These are phyloP conservation scores for Sakesphorus luctuosus DNA, from an alignment of 2,113 vertebrate genomes.

Conservation along the genomic window DNA sequence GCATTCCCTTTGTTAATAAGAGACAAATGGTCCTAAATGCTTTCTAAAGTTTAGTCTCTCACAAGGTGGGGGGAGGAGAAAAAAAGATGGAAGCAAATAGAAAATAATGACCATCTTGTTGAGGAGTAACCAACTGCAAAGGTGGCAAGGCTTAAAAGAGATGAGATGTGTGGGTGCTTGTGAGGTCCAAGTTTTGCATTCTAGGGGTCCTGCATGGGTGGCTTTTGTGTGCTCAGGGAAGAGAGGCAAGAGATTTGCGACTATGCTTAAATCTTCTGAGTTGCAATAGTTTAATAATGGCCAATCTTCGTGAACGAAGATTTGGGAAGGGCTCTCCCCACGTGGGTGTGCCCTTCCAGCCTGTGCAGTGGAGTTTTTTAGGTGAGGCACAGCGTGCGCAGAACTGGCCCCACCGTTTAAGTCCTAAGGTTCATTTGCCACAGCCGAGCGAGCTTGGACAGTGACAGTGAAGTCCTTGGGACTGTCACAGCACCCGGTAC, in stretches of 20 bases:
- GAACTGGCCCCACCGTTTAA: no score
- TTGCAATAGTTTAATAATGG: rapidly evolving
- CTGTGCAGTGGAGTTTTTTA: no score
- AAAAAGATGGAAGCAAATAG: background rate
- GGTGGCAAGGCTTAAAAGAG: background rate
- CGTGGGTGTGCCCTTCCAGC: no score
- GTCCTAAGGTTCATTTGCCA: no score
- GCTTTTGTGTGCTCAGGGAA: background rate
- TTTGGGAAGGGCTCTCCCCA: no score
- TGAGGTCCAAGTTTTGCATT: background rate
- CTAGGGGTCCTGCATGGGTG: background rate
- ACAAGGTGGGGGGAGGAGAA: background rate
- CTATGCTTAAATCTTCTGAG: background rate
- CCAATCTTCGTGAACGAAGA: no score
- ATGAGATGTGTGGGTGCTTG: background rate
- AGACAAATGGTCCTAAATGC: background rate
- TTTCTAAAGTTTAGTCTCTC: background rate
- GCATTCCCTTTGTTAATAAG: background rate
- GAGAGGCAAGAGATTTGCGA: background rate
- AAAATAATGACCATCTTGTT: background rate
- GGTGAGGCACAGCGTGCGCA: no score
- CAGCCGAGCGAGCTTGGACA: no score
- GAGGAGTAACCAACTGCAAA: background rate
- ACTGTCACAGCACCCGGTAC: no score
- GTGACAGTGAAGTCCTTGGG: no score